Evolutionary conservation across 2,113 vertebrate species (phyloP).

Genomic region (Eulemur rufifrons): DNA sequence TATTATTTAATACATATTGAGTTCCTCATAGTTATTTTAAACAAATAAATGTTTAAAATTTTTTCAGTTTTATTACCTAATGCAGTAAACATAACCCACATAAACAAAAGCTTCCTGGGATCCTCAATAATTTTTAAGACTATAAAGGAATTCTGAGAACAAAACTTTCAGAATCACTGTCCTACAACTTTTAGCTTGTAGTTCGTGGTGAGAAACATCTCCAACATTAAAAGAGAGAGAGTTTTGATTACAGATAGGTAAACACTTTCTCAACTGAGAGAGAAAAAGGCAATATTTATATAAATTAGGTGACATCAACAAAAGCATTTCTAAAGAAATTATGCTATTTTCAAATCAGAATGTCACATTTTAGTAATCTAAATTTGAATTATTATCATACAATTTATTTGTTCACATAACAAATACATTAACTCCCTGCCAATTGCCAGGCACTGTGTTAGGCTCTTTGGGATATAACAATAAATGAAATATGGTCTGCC

Average conservation of each 20-base stretch:
- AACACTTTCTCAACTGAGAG: neutral
- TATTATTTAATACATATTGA: neutral
- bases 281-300: neutral
- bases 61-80: neutral
- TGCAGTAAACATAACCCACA: neutral
- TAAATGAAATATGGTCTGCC: neutral
- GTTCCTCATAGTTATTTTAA: conserved; percentile 7
- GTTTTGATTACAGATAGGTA: neutral
- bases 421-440: neutral
- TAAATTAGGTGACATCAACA: neutral
- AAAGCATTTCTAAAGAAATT: neutral
- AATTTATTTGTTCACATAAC: neutral
- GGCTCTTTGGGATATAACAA: neutral
- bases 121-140: neutral
- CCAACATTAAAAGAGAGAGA: neutral
- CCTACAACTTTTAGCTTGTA: neutral
- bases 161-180: neutral
- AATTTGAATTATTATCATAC: neutral
- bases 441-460: neutral
- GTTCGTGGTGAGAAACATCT: neutral
- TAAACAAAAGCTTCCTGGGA: neutral
- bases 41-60: neutral
- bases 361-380: neutral
- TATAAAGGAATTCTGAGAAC: neutral
- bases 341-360: neutral